A percentile compares a stretch with the other conserved stretches of the same genome.
Evolutionary conservation across 2,113 vertebrate species (phyloP).

Genomic region (Piliocolobus tephrosceles): DNA sequence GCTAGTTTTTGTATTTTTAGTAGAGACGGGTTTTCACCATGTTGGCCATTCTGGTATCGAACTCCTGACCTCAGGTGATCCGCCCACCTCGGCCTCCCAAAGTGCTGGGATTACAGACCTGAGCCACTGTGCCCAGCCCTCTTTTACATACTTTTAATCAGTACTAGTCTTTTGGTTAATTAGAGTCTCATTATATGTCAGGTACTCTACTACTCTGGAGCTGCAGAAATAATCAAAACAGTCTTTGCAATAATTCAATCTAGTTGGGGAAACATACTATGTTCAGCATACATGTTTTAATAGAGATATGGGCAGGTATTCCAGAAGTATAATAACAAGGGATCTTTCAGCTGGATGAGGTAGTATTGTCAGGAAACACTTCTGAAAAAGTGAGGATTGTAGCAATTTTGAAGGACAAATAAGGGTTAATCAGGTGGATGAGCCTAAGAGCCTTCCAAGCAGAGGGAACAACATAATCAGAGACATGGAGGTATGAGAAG

Average conservation of each 20-base stretch:
- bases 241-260: not conserved
- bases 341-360: not conserved
- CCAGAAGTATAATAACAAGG: not conserved
- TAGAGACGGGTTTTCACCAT: too few relatives aligned
- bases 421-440: not conserved
- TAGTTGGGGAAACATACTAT: slow-evolving; percentile 8
- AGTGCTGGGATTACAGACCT: too few relatives aligned
- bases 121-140: too few relatives aligned
- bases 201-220: not conserved
- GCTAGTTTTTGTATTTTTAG: too few relatives aligned
- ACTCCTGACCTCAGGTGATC: too few relatives aligned
- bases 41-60: too few relatives aligned
- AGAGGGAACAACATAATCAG: not conserved
- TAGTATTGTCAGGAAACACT: slow-evolving; percentile 24
- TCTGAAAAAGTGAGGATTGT: slow-evolving; percentile 39
- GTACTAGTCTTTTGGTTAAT: slow-evolving; percentile 20
- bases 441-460: slow-evolving; percentile 35
- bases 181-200: not conserved
- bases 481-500: not conserved
- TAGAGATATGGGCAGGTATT: not conserved
- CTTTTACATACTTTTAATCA: not conserved
- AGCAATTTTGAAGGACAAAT: not conserved
- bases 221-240: slow-evolving; percentile 29
- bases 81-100: too few relatives aligned
- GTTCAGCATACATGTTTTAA: slow-evolving; percentile 11